A percentile compares a stretch with the other conserved stretches of the same genome.
Conservation (phyloP, 1,140 invertebrate genomes). For the Leptoteleia sp. region DNA sequence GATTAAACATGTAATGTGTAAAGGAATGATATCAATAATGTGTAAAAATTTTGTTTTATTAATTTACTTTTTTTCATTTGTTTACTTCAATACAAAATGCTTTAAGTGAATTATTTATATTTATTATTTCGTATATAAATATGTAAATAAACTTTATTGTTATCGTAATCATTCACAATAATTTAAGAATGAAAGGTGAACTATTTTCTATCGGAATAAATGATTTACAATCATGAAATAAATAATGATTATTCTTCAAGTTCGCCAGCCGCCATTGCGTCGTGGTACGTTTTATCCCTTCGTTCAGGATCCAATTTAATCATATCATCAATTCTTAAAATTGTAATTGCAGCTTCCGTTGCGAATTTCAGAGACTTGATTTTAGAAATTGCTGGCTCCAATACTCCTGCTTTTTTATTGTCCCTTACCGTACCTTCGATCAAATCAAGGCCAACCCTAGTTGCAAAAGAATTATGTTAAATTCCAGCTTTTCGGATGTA, state of each 20-base stretch:
- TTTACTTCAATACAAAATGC: not conserved
- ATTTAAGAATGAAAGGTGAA: not conserved
- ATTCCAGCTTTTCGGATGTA: too few species aligned
- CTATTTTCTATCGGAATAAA: not conserved
- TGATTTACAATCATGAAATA: not conserved
- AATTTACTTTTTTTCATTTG: not conserved
- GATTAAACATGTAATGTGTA: too few species aligned
- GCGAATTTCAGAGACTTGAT: slow-evolving; percentile 99
- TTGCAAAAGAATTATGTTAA: not conserved
- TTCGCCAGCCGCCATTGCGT: slow-evolving; percentile 89
- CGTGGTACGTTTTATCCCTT: slow-evolving; percentile 85
- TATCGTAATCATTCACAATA: not conserved
- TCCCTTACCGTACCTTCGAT: slow-evolving; percentile 94
- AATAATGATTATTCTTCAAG: slow-evolving; percentile 76
- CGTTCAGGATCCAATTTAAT: slow-evolving; percentile 96
- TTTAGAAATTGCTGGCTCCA: slow-evolving; percentile 99
- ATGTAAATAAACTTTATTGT: not conserved
- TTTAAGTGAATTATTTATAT: not conserved
- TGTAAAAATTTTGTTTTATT: too few species aligned
- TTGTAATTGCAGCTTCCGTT: slow-evolving; percentile 99
- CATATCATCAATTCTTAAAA: slow-evolving; percentile 99
- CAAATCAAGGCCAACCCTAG: slow-evolving; percentile 94
- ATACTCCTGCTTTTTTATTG: slow-evolving; percentile 96
- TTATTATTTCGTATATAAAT: not conserved
- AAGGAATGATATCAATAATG: too few species aligned